Conservation (phyloP, 2,888 invertebrate genomes). For the Scotopteryx bipunctaria region DNA sequence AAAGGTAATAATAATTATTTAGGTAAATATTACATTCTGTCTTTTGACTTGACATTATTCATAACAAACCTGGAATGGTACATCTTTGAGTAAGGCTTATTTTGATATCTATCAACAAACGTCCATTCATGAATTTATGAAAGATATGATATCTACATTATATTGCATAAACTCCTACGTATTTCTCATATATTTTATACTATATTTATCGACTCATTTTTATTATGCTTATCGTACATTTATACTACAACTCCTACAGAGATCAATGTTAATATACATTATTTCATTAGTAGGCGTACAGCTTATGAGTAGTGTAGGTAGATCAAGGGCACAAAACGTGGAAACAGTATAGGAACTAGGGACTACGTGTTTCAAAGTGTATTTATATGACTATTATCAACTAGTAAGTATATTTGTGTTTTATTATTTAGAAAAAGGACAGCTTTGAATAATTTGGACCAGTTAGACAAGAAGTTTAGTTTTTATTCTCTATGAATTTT, state of each 20-base stretch:
- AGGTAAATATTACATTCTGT: not conserved
- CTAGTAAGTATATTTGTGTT: not conserved
- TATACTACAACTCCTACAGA: constrained; percentile 18
- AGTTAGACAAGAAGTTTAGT: too few species aligned
- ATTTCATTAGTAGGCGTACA: constrained; percentile 19
- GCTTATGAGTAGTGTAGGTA: constrained; percentile 12
- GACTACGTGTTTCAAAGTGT: constrained; percentile 14
- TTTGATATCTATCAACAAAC: not conserved
- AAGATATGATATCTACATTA: not conserved
- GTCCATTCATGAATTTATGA: not conserved
- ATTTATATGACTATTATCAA: constrained; percentile 7
- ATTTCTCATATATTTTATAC: not conserved
- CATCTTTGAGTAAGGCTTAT: constrained; percentile 4
- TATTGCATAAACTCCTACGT: not conserved
- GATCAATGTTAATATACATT: constrained; percentile 25
- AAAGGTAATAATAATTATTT: too few species aligned
- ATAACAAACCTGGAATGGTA: constrained; percentile 22
- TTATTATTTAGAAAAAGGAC: too few species aligned
- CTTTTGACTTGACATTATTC: constrained; percentile 12
- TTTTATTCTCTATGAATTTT: too few species aligned
- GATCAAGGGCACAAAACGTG: constrained; percentile 15
- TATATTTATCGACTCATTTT: constrained; percentile 1
- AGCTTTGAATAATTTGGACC: too few species aligned
- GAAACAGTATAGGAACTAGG: constrained; percentile 37
- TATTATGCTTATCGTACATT: constrained; percentile 11